phyloP scores from a whole-genome alignment of 2,888 invertebrate species.

The Elysia crispata region DNA sequence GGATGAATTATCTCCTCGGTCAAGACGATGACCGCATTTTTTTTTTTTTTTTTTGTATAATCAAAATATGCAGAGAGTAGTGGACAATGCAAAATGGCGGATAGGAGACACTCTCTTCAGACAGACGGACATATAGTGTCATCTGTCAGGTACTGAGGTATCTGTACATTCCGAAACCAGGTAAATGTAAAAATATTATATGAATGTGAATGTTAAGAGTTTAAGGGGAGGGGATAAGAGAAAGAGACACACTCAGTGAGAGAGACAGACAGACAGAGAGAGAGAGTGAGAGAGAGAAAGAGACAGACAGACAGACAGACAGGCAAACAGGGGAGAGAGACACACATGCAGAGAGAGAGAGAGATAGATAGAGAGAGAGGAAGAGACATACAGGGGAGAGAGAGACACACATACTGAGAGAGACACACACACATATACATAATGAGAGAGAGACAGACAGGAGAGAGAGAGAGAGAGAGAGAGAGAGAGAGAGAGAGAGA shows the following conservation, averaged over 20 bases:
- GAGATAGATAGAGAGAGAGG: neutral
- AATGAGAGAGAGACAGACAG: conserved; percentile 6
- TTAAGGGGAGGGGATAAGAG: neutral
- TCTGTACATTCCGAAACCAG: no score
- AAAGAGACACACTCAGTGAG: neutral
- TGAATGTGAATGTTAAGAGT: neutral
- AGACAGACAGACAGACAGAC: neutral
- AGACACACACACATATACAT: neutral
- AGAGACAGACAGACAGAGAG: neutral
- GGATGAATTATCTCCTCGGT: no score
- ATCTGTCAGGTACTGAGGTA: no score
- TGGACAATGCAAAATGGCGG: no score
- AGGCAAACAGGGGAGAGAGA: neutral
- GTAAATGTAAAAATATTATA: neutral
- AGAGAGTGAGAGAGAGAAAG: neutral
- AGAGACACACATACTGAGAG: neutral
- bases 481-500: conserved; percentile 3
- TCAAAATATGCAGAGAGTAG: no score
- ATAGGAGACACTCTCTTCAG: no score
- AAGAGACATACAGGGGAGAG: neutral
- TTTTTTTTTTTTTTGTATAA: no score
- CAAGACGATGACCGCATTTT: no score
- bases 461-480: no score
- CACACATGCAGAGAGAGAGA: neutral
- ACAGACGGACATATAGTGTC: no score